Evolutionary conservation across 2,113 vertebrate genomes (phyloP), one percentile per base, ranked within the genome.

Genomic region (Hiodon tergisus): DNA sequence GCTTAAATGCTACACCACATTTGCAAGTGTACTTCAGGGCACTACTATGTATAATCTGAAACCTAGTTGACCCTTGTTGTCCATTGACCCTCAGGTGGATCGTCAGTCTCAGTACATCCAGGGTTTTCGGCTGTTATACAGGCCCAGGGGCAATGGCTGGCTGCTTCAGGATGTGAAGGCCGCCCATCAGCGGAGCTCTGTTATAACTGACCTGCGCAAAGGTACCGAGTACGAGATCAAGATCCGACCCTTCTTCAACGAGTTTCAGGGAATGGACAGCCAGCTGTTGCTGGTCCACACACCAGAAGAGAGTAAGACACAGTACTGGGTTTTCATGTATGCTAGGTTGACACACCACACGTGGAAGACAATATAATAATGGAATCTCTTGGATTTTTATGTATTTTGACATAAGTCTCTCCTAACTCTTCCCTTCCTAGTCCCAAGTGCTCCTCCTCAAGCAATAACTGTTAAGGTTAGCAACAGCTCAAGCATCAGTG

Each of bases 221-320:
- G 97, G 96, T 46, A 90, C 91, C 0, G 93, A 93, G 80, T 94
- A 98, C 0, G 95, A 98, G 86, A 80, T 98, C 80, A 99, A 98
- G 86, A 93, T 98, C 76, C 93, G 92, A 8, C 95, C 94, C 0
- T 97, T 92, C 79, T 96, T 95, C 48, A 91, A 93, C 1, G 95
- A 97, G 54, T 94, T 95, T 76, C 92, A 94, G 0, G 96, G 96
- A 7, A 88, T 91, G 1, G 97, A 98, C 84, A 99, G 97, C 0
- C 83, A 88, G 0, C 86, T 88, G 3, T 81, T 92, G 4, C 54
- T 87, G 71, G 78, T 93, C 47, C 92, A 82, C 74, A 95, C 90
- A 3, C 91, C 93, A 0, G 97, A 98, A 74, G 95, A 95, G 58
- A 96, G 97, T 97, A 85, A 88, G 90, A 17, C 10, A 53, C 1